Evolutionary conservation across 2,113 vertebrate genomes (phyloP).

Genomic region (Sturnira hondurensis): DNA sequence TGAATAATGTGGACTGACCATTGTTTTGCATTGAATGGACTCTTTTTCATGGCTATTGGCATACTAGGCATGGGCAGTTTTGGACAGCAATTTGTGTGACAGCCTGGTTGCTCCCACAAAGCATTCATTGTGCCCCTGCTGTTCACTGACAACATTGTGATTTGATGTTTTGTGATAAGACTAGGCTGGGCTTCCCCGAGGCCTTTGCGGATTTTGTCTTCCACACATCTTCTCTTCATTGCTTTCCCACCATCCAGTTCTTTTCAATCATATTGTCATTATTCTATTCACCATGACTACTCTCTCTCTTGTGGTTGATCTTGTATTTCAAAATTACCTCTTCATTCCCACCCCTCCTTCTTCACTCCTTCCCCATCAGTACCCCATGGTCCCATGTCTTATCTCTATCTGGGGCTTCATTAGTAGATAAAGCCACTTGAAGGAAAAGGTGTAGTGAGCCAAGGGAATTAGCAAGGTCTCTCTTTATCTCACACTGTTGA

Average conservation of each 20-base stretch:
- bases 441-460: background rate
- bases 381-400: background rate
- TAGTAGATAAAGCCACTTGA: background rate
- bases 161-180: background rate
- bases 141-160: fast-evolving
- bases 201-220: background rate
- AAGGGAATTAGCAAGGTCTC: background rate
- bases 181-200: background rate
- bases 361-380: background rate
- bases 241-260: background rate
- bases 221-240: background rate
- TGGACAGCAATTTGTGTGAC: background rate
- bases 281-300: background rate
- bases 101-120: background rate
- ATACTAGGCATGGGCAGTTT: background rate
- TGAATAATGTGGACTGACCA: background rate
- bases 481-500: background rate
- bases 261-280: background rate
- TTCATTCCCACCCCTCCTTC: background rate
- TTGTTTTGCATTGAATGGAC: background rate
- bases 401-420: background rate
- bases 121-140: background rate
- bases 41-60: background rate
- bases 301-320: background rate
- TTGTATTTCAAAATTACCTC: background rate